Base-by-base conservation (phyloP, 2,888 invertebrate genomes). In the Melanargia galathea region DNA sequence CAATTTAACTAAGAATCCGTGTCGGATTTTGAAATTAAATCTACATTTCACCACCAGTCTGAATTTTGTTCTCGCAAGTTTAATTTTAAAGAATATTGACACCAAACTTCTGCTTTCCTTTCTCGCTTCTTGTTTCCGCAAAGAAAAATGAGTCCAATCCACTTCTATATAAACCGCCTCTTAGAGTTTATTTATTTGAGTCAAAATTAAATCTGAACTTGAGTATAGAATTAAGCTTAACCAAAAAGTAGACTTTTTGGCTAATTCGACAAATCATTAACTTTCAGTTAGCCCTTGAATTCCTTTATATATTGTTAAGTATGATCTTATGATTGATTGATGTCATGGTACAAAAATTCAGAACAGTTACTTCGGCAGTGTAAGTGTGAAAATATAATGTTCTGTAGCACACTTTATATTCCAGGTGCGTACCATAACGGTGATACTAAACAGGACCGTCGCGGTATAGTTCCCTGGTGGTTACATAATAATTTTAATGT, bases 371-470 rank as follows among this genome's bases (percentile, higher is more conserved):
- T 62, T 67, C 60, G 55, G 58, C 60, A 60, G 63, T 57, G 58
- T 58, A 60, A 59, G 61, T 58, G 63, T 64, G 63, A 70, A 70
- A 70, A 65, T n/a, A n/a, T n/a, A n/a, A 54, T 68, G 49, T 40
- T 48, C 54, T 67, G 67, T 67, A 65, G 45, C 16, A 61, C 45
- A 61, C 63, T 82, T 78, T 70, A 73, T 75, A 84, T 82, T 77
- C 85, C 70, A 35, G 45, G 20, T 68, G 70, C 71, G 77, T 55
- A 30, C 70, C 71, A 73, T 84, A 84, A 84, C 84, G 83, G 84
- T 76, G 70, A 69, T 71, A 74, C 75, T 71, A 70, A 73, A 73
- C 71, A 69, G 72, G 71, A 64, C 57, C 63, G 59, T 48, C 65
- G 63, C 70, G 69, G 46, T 62, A 52, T 46, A 24, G 45, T 52